Evolutionary conservation across 2,113 vertebrate genomes (phyloP).

Genomic region (Odocoileus hemionus): DNA sequence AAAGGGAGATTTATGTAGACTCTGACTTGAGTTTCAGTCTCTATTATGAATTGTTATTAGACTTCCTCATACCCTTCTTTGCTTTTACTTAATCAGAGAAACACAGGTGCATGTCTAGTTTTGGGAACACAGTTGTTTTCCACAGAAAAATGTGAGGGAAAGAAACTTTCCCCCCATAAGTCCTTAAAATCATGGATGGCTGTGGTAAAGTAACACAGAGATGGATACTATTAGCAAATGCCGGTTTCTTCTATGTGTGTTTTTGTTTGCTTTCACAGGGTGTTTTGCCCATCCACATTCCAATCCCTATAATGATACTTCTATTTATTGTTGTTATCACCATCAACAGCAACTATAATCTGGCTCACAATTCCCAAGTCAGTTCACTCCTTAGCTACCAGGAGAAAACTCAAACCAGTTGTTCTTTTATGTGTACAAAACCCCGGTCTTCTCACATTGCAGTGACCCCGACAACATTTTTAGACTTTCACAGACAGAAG

Average conservation of each 20-base stretch:
- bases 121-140: not conserved
- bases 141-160: not conserved
- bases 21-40: not conserved
- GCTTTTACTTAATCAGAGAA: not conserved
- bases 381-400: constrained; percentile 19
- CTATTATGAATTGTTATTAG: not conserved
- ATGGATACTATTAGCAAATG: not conserved
- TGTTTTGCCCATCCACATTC: not conserved
- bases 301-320: not conserved
- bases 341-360: constrained; percentile 1
- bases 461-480: not conserved
- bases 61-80: not conserved
- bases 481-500: not conserved
- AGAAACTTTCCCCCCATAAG: not conserved
- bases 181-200: not conserved
- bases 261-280: not conserved
- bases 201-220: not conserved
- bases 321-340: constrained; percentile 19
- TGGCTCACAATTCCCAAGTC: not conserved
- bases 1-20: not conserved
- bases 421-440: constrained; percentile 8
- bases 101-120: not conserved
- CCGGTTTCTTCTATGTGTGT: not conserved
- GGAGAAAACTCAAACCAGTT: constrained; percentile 36
- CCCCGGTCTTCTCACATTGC: constrained; percentile 37